Evolutionary conservation across 30 jellyfish, hydroid and myxozoan species (phyloP), one percentile per base, ranked within the genome.

Genomic region (Mastigias papua): DNA sequence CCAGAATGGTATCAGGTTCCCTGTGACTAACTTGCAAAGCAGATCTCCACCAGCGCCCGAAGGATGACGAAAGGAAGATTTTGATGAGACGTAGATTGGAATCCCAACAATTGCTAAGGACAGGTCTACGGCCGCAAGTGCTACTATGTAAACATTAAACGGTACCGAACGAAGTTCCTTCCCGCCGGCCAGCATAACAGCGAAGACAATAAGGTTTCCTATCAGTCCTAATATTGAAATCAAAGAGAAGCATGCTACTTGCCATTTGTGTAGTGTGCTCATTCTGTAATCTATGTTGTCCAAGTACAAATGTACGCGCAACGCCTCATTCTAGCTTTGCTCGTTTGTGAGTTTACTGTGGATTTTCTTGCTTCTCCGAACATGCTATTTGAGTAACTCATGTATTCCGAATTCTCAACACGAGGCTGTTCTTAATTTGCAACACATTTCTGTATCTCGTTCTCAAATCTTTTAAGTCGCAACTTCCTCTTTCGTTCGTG

Each of bases 61-160:
- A 26, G 78, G 88, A 23, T 78, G 88, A 28, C 10, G 8, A 58
- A 57, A 27, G 6, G 82, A 30, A 30, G 79, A 86, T 34, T 75
- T 86, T 34, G 90, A 83, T 25, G 75, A 2, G 71, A 76, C 51
- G 48, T 86, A 86, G 60, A 76, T 74, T 23, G 88, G 88, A 48
- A 86, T 46, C 33, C 86, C 90, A 27, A 86, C 26, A 22, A 86
- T 86, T 2, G 95, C 89, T 1, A 86, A 31, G 17, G 69, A 35
- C 7, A 86, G 50, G 25, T 86, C 95, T 13, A 84, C 30, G 0
- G 60, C 86, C 2, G 95, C 95, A 0, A 86, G 78, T 31, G 85
- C 51, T 34, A 80, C 75, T 1, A 86, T 46, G 72, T 73, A 68
- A 11, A 31, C 78, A 49, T 86, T 86, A 90, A 84, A 86, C 9